Evolutionary conservation across 2,888 invertebrate genomes (phyloP), one percentile per base, ranked within the genome.

Genomic region (Eupsilia transversa): DNA sequence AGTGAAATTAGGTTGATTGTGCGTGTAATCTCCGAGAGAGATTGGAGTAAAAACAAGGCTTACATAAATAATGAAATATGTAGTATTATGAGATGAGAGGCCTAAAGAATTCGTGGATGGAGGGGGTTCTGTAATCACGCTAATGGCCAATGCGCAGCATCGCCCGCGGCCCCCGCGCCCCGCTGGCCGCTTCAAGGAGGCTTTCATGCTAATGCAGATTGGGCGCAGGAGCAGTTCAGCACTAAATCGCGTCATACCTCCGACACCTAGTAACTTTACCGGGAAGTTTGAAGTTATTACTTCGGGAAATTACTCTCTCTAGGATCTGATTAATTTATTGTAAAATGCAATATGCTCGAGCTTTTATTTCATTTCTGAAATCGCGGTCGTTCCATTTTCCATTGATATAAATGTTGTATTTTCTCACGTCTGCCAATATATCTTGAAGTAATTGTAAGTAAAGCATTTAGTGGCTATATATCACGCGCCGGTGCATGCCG

Each of bases 41-140:
- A 85, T 87, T 87, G 94, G 91, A 95, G 95, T 94, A 93, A 94
- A 91, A 94, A 95, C 94, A 94, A 93, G 90, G 93, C 94, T 92
- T 94, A 94, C 94, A 96, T 96, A 94, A 96, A 96, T 96, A 96
- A 96, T 96, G 94, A 95, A 95, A 95, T 95, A 95, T 96, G 94
- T 95, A 94, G 94, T 95, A 95, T 95, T 95, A 96, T 94, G 95
- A 95, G 95, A 95, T 94, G 95, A 94, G 94, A 94, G 93, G 94
- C 93, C 94, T 95, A 94, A 95, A 95, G 95, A 95, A 96, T 95
- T 94, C 93, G 94, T 93, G 93, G 94, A 93, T 86, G 93, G 92
- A 91, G 92, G 91, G 93, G 88, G 87, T 92, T 90, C 94, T 94
- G 94, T 96, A 96, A 96, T 96, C 96, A 96, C 94, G 95, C 96